phyloP scores from a whole-genome alignment of 2,888 invertebrate genomes.

The Tanytarsus gracilentus region DNA sequence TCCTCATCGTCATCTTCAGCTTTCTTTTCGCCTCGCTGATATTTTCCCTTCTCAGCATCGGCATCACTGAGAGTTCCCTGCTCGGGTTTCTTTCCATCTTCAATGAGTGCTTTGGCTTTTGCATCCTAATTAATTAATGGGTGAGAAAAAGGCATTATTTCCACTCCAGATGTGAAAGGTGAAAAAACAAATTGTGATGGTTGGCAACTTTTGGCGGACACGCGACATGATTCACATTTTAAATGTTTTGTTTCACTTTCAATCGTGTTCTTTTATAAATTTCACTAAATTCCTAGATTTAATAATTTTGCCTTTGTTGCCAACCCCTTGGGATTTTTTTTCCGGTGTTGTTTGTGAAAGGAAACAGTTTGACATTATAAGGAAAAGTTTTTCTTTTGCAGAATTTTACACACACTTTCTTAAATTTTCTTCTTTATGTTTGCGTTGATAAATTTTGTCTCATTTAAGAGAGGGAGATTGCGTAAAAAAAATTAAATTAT shows the following conservation, averaged over 20 bases:
- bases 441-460: no score
- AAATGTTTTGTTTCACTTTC: no score
- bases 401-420: slow-evolving; percentile 23
- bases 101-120: neutral
- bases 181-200: neutral
- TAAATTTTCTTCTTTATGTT: no score
- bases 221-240: no score
- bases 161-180: neutral
- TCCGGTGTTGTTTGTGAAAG: no score
- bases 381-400: neutral
- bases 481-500: no score
- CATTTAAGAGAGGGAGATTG: no score
- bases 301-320: no score
- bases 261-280: no score
- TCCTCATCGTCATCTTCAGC: slow-evolving; percentile 2
- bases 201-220: no score
- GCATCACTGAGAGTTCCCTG: slow-evolving; percentile 38
- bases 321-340: no score
- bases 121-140: neutral
- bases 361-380: neutral
- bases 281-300: no score
- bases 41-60: slow-evolving; percentile 33
- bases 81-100: slow-evolving; percentile 34
- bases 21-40: slow-evolving; percentile 25
- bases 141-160: neutral